Evolutionary conservation across 2,888 invertebrate species (phyloP).

Genomic region (Pseudanteris insignis): DNA sequence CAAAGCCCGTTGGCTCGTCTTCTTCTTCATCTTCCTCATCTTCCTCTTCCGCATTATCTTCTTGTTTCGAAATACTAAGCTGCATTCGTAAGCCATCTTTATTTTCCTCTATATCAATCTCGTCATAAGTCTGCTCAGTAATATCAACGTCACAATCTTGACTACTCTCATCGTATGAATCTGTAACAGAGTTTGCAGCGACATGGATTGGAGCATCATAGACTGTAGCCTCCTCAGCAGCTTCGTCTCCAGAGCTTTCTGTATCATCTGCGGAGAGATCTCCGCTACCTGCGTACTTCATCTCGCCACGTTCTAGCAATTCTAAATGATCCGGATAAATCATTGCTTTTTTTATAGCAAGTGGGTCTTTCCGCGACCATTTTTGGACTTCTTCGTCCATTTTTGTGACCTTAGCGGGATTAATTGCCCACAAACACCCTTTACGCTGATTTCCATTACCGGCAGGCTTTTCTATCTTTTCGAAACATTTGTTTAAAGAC

Average conservation of each 20-base stretch:
- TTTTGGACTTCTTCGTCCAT: constrained; percentile 99
- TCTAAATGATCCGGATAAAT: constrained; percentile 90
- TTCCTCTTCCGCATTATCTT: constrained; percentile 79
- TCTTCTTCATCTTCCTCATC: constrained; percentile 76
- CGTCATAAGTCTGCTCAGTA: constrained; percentile 78
- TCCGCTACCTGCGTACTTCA: constrained; percentile 77
- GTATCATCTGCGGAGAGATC: constrained; percentile 76
- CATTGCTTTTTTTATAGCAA: constrained; percentile 92
- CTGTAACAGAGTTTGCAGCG: constrained; percentile 65
- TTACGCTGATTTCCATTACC: constrained; percentile 86
- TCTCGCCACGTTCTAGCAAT: constrained; percentile 84
- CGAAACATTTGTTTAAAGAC: constrained; percentile 97
- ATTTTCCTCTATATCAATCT: constrained; percentile 77
- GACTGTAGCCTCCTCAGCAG: constrained; percentile 61
- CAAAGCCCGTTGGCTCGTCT: constrained; percentile 64
- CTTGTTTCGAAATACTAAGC: constrained; percentile 65
- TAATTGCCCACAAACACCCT: constrained; percentile 96
- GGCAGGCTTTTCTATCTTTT: constrained; percentile 95
- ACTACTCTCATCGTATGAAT: constrained; percentile 63
- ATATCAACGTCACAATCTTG: constrained; percentile 67
- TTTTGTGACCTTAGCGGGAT: constrained; percentile 92
- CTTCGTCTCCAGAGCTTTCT: constrained; percentile 72
- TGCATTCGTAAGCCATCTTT: constrained; percentile 71
- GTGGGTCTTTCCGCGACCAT: constrained; percentile 95
- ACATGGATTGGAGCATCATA: constrained; percentile 66